Evolutionary conservation across 2,888 invertebrate species (phyloP), one percentile per base, ranked within the genome.

Genomic region (Drosophila picticornis): DNA sequence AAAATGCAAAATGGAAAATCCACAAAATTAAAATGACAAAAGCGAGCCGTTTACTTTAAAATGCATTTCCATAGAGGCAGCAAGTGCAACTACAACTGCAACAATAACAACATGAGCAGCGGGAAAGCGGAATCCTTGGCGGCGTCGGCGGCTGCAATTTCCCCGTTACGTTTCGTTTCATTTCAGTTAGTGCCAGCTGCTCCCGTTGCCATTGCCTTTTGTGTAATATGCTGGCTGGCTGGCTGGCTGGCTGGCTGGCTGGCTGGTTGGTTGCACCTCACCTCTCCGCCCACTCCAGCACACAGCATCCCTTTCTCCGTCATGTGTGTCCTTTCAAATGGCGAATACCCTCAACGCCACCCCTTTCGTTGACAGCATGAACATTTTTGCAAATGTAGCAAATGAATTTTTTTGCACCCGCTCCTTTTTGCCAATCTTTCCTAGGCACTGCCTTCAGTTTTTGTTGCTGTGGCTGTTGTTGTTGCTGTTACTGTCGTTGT

Each of bases 11-110:
- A 90, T 82, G 77, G 65, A 75, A 80, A 91, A 88, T 90, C 90
- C 87, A 78, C 89, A 83, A 91, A 90, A 91, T 88, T 88, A 88
- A 88, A 88, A 88, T 88, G 90, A 88, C 91, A 88, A 88, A 88
- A 88, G 90, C 76, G 81, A 72, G 83, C 77, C 80, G 69, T 77
- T 88, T 81, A 80, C 88, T 90, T 87, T 87, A 88, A 90, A 90
- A 87, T 89, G 85, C 87, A 86, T 89, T 86, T 90, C 68, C 83
- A 81, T 81, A 77, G 82, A 56, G 56, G 43, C 43, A 11, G 43
- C 43, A 43, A 7, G 13, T 19, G 27, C 43, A 59, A 9, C 51
- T 38, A 25, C 43, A 55, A 25, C 43, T 62, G 34, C 22, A 38
- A 19, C 36, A 61, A 16, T 31, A 68, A n/a, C 25, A 46, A 11